phyloP scores from a whole-genome alignment of 2,113 vertebrate genomes.

The Eudyptes chrysolophus region DNA sequence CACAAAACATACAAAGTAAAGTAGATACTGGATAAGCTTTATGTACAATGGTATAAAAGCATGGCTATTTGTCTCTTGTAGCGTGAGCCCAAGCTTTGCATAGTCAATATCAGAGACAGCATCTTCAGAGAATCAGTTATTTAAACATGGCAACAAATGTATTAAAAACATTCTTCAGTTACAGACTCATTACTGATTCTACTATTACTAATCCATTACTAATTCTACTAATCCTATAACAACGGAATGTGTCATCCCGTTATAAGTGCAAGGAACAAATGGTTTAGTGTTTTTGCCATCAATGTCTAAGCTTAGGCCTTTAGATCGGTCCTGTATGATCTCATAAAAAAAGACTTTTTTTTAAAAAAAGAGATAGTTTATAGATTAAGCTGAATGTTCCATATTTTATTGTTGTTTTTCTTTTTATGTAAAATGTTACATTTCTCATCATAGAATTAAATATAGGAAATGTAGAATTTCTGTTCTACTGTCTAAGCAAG shows the following conservation, averaged over 20 bases:
- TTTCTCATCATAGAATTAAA: background rate
- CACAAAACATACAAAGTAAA: background rate
- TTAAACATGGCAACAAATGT: background rate
- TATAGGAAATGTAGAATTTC: background rate
- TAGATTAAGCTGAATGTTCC: background rate
- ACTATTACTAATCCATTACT: background rate
- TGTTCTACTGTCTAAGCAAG: background rate
- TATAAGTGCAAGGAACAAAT: background rate
- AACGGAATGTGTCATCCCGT: background rate
- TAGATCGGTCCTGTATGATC: background rate
- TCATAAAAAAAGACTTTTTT: background rate
- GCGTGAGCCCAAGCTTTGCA: background rate
- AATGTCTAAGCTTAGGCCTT: background rate
- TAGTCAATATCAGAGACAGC: background rate
- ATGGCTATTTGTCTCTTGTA: background rate
- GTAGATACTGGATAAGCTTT: background rate
- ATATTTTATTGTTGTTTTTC: background rate
- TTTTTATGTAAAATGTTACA: background rate
- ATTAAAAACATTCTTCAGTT: background rate
- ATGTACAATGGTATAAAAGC: background rate
- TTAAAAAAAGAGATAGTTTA: background rate
- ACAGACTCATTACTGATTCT: background rate
- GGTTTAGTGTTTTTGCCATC: background rate
- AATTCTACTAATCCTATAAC: slow-evolving; percentile 15
- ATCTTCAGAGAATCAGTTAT: background rate